Evolutionary conservation across 2,113 vertebrate species (phyloP).

Genomic region (Phalacrocorax brasilianus): DNA sequence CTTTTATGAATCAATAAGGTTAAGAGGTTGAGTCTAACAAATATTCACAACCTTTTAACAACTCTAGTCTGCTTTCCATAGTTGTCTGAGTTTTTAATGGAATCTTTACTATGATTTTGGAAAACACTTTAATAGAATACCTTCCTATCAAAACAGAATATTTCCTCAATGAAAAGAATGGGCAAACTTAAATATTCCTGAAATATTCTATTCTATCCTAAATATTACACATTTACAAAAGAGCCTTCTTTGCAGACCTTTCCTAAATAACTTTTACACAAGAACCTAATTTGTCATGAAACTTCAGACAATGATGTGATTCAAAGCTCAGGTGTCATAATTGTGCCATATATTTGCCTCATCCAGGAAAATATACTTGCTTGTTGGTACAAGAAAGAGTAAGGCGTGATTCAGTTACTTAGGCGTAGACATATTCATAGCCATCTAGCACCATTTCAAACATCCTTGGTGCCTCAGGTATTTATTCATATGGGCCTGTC

Average conservation of each 20-base stretch:
- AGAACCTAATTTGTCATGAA: not conserved
- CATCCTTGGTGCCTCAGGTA: not conserved
- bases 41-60: not conserved
- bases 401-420: not conserved
- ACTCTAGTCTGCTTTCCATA: not conserved
- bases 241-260: not conserved
- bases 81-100: not conserved
- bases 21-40: not conserved
- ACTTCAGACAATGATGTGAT: not conserved
- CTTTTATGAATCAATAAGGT: not conserved
- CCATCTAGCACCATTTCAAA: not conserved
- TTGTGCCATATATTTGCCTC: not conserved
- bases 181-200: not conserved
- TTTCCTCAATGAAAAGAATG: not conserved
- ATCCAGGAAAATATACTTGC: not conserved
- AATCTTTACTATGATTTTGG: not conserved
- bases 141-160: not conserved
- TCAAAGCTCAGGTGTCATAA: not conserved
- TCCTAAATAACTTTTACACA: not conserved
- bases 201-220: not conserved
- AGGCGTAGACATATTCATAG: not conserved
- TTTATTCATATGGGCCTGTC: not conserved
- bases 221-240: not conserved
- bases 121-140: not conserved
- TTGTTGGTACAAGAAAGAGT: not conserved